Evolutionary conservation across 1,140 invertebrate genomes (phyloP).

Genomic region (Drosophila kurseongensis): DNA sequence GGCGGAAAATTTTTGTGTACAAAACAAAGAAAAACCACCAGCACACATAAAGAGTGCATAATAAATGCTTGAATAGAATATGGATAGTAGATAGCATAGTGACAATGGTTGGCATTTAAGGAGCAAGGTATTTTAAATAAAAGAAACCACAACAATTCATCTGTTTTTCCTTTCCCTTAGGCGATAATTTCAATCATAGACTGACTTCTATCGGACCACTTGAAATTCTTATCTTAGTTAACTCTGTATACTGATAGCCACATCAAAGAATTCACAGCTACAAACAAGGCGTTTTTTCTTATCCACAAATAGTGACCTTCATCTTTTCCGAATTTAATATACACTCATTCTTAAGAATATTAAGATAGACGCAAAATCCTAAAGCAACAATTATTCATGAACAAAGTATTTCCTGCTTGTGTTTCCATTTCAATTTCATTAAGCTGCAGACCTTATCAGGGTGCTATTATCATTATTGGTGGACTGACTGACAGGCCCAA

Average conservation of each 20-base stretch:
- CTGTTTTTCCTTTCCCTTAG: too few species aligned
- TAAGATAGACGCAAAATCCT: neutral
- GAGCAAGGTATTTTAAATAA: too few species aligned
- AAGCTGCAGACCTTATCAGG: constrained; percentile 35
- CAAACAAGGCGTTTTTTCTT: neutral
- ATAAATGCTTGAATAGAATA: neutral
- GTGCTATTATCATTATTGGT: constrained; percentile 26
- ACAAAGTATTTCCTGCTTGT: constrained; percentile 11
- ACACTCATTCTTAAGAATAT: constrained; percentile 1
- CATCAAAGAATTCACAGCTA: neutral
- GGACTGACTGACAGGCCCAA: constrained; percentile 5
- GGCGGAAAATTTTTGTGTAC: constrained; percentile 4
- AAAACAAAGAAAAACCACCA: constrained; percentile 1
- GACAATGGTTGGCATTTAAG: neutral
- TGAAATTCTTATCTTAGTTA: constrained; percentile 11
- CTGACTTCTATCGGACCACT: constrained; percentile 4
- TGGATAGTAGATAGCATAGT: neutral
- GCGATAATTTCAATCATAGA: neutral
- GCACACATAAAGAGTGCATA: neutral
- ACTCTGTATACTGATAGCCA: constrained; percentile 16
- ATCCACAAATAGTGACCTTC: neutral
- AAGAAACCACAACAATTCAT: too few species aligned
- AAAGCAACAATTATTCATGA: constrained; percentile 14
- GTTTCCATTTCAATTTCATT: constrained; percentile 40
- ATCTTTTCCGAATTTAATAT: neutral